Conservation (phyloP, 2,113 vertebrate species). For the Hippocampus guttulatus region DNA sequence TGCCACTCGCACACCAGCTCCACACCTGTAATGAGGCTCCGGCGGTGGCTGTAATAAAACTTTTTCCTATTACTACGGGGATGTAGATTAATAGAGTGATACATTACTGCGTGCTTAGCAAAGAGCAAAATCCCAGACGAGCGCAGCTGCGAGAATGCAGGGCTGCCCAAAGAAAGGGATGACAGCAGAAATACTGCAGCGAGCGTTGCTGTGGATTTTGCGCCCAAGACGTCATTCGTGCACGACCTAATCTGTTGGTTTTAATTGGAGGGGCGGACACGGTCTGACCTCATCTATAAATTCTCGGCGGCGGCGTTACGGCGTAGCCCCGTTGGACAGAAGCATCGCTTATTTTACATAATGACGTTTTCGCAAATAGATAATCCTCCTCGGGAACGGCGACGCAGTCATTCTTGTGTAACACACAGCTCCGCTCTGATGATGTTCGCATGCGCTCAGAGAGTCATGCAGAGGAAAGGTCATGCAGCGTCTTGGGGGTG, state of each 20-base stretch:
- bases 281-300: constrained; percentile 37
- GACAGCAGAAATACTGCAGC: constrained; percentile 41
- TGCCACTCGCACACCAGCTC: constrained; percentile 13
- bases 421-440: constrained; percentile 8
- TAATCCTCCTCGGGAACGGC: constrained; percentile 9
- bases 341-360: constrained; percentile 13
- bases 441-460: constrained; percentile 2
- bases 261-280: constrained; percentile 40
- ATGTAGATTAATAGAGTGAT: constrained; percentile 66
- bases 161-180: constrained; percentile 48
- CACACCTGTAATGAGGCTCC: constrained; percentile 55
- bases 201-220: constrained; percentile 37
- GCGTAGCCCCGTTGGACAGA: constrained; percentile 9
- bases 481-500: constrained; percentile 17
- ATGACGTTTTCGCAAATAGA: constrained; percentile 21
- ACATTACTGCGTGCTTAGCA: constrained; percentile 56
- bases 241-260: constrained; percentile 53
- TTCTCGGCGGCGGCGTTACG: constrained; percentile 40
- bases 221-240: constrained; percentile 48
- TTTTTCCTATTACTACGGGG: constrained; percentile 49
- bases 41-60: constrained; percentile 51
- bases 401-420: constrained; percentile 13
- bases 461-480: constrained; percentile 34
- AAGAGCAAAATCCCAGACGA: constrained; percentile 33
- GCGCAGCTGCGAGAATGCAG: constrained; percentile 24